Evolutionary conservation across 2,888 invertebrate species (phyloP), one percentile per base, ranked within the genome.

Genomic region (Rhagonycha lutea): DNA sequence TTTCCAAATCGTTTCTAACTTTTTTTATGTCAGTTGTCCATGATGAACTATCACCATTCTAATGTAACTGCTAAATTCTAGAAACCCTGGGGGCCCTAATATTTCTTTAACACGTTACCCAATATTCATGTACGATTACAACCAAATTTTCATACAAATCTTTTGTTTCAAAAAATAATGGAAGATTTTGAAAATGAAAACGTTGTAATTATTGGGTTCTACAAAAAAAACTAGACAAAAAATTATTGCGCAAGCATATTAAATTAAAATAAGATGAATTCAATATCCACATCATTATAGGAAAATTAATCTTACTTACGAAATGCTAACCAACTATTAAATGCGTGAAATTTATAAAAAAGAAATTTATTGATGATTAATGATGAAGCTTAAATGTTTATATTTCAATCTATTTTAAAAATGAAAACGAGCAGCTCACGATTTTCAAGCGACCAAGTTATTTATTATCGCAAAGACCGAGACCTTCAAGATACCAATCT

Each of bases 401-500:
- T 60, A 72, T 68, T 68, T 72, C 72, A 72, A 24, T 68, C 68
- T 32, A 32, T 32, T 29, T 68, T 32, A 68, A 68, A 68, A 32
- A 61, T 67, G 9, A 18, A 68, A 61, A 68, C 72, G 61, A 68
- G 29, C 68, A 72, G 68, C 68, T 72, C 72, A 72, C 72, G 72
- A 72, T 26, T 61, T 70, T 26, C 26, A 70, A 70, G 29, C 70
- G 70, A 62, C 68, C 61, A 61, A 11, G 60, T 68, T 72, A 72
- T 72, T 72, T 72, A 72, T 72, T 68, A 61, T 68, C 61, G 68
- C 72, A 61, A 61, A 68, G 68, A 72, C 72, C 68, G 47, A 72
- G 68, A 72, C 72, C 67, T 68, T 72, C 68, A 32, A 72, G 68
- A 72, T 68, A 32, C 14, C 28, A 32, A 68, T 29, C 68, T 29